Percentiles rank a stretch among this genome's conserved stretches.
Evolutionary conservation across 2,888 invertebrate species (phyloP).

Genomic region (Epistrophe grossulariae): DNA sequence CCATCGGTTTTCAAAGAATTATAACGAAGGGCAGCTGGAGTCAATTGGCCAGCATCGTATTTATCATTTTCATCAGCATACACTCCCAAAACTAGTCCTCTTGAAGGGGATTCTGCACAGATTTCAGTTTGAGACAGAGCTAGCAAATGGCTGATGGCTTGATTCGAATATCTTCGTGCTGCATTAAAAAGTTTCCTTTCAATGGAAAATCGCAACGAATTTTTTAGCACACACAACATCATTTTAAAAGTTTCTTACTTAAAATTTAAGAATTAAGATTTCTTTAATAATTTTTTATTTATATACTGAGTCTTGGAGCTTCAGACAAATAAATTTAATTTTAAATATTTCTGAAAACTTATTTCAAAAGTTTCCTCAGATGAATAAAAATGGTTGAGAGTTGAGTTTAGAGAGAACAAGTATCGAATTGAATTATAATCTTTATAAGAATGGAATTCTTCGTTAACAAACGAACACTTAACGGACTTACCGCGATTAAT

Average conservation of each 20-base stretch:
- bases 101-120: conserved; percentile 80
- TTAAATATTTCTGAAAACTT: background rate
- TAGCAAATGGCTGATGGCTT: conserved; percentile 79
- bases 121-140: conserved; percentile 79
- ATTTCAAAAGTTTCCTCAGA: background rate
- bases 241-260: background rate
- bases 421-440: background rate
- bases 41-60: conserved; percentile 85
- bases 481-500: too few relatives aligned
- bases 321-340: background rate
- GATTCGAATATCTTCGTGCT: conserved; percentile 70
- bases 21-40: conserved; percentile 86
- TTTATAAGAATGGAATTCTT: too few relatives aligned
- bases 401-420: background rate
- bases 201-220: background rate
- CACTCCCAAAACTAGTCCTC: conserved; percentile 87
- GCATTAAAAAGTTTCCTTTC: background rate
- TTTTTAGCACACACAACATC: background rate
- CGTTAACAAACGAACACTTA: too few relatives aligned
- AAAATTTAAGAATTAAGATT: background rate
- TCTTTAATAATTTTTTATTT: background rate
- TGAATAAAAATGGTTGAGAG: background rate
- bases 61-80: conserved; percentile 86
- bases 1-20: conserved; percentile 84
- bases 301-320: background rate